Base-by-base conservation (phyloP, 2,888 invertebrate species). In the Gastracanthus pulcherrimus region DNA sequence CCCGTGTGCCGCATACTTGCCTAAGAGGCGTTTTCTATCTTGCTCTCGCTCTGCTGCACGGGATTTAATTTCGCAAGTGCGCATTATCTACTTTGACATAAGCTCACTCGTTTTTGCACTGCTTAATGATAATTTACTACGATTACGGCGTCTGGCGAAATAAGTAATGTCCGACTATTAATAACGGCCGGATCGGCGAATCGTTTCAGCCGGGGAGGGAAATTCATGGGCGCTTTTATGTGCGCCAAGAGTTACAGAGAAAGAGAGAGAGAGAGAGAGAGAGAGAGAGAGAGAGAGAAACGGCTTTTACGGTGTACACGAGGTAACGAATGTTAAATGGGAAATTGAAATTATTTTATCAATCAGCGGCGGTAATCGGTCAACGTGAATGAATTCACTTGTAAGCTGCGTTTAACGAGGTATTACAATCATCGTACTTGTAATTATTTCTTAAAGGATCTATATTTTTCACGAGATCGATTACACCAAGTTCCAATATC, bases 91-190 rank as follows among this genome's bases (percentile, higher is more conserved):
- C 51, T 71, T 78, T 78, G 78, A 78, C 78, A 71, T 31, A 78
- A 55, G 62, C 77, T 34, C 26, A 19, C 60, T 26, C 34, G 31
- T 45, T 60, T 64, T 55, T 55, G 36, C 19, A n/a, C 67, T 60
- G 64, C 62, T 76, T 80, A 75, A 80, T 76, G 70, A 80, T 80
- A 62, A 80, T 80, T 76, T 80, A 69, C 67, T 75, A 51, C 64
- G 75, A 76, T 80, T 70, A 80, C 62, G 6, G 9, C 34, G 67
- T 60, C 41, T 72, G 72, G 41, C 45, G 66, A 41, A 55, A 48
- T 60, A 69, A 80, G 48, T 74, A 67, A 76, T 76, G 76, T 38
- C 67, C 26, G 31, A 26, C 74, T 74, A 74, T 80, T 74, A 67
- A 74, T 80, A 80, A 67, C 60, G 36, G 7, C 29, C 29, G 71